Percentiles rank a stretch among this genome's conserved stretches.
Evolutionary conservation across 2,113 vertebrate species (phyloP).

Genomic region (Phalacrocorax aristotelis): DNA sequence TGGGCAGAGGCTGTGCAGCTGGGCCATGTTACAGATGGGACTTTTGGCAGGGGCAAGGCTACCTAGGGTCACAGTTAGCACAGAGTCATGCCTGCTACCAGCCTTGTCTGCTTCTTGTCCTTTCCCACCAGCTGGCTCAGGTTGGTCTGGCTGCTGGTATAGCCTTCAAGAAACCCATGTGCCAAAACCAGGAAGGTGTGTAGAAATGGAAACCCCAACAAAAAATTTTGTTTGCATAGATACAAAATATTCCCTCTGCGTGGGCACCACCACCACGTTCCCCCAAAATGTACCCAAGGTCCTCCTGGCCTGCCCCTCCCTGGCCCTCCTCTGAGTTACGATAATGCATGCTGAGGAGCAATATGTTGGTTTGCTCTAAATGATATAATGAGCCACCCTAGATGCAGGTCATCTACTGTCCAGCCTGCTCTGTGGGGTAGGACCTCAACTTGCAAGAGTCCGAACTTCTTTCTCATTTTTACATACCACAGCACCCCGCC

Average conservation of each 20-base stretch:
- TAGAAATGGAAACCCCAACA: background rate
- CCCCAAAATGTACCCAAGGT: background rate
- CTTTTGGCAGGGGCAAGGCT: background rate
- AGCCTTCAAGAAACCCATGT: background rate
- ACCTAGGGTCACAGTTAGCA: background rate
- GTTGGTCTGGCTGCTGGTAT: background rate
- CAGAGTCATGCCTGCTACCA: background rate
- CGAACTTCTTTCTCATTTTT: background rate
- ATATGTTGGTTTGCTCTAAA: background rate
- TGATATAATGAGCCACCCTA: background rate
- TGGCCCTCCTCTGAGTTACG: background rate
- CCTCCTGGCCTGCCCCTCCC: background rate
- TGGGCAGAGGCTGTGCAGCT: rapidly evolving
- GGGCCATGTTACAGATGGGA: rapidly evolving
- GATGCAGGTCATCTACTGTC: too few relatives aligned
- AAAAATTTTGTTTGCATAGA: background rate
- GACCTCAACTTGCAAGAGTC: rapidly evolving
- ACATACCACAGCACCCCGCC: rapidly evolving
- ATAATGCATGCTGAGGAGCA: rapidly evolving
- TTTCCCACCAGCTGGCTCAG: background rate
- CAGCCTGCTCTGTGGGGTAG: background rate
- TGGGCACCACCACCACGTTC: background rate
- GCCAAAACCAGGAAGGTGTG: background rate
- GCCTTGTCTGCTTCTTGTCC: background rate
- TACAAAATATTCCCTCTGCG: background rate